Evolutionary conservation across 2,797 vertebrate genomes (phyloP).

Genomic region (Rousettus madagascariensis): DNA sequence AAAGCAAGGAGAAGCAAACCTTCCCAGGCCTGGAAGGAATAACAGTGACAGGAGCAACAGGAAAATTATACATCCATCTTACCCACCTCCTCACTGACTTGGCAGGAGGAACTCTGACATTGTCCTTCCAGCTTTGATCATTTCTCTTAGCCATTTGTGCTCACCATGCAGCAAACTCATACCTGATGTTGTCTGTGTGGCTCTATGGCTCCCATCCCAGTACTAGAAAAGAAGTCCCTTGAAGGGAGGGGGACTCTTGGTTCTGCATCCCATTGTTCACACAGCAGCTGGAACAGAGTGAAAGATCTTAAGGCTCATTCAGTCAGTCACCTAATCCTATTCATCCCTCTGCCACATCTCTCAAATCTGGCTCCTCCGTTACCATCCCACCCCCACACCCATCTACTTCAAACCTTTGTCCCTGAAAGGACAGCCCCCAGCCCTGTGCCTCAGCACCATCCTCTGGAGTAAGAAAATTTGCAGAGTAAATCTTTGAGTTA

Average conservation of each 20-base stretch:
- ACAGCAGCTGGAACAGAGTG: not conserved
- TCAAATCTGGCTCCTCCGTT: not conserved
- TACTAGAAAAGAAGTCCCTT: not conserved
- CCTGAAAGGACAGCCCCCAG: not conserved
- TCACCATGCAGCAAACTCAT: too few species aligned
- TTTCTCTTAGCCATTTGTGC: not conserved
- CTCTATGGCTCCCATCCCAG: not conserved
- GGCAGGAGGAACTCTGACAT: not conserved
- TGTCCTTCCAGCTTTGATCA: not conserved
- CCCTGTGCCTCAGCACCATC: not conserved
- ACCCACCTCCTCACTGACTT: not conserved
- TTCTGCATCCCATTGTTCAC: not conserved
- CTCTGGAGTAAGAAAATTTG: not conserved
- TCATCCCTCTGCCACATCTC: not conserved
- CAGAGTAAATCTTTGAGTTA: not conserved
- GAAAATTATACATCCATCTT: not conserved
- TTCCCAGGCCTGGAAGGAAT: not conserved
- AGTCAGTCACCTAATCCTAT: too few species aligned
- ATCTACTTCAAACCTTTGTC: not conserved
- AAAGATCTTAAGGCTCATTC: not conserved
- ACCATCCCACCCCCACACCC: accelerated
- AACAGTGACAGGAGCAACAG: not conserved
- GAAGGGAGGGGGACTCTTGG: not conserved
- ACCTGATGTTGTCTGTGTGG: not conserved
- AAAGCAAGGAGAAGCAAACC: not conserved